Base-by-base conservation (phyloP, 2,888 invertebrate species). In the Amaurobius ferox region DNA sequence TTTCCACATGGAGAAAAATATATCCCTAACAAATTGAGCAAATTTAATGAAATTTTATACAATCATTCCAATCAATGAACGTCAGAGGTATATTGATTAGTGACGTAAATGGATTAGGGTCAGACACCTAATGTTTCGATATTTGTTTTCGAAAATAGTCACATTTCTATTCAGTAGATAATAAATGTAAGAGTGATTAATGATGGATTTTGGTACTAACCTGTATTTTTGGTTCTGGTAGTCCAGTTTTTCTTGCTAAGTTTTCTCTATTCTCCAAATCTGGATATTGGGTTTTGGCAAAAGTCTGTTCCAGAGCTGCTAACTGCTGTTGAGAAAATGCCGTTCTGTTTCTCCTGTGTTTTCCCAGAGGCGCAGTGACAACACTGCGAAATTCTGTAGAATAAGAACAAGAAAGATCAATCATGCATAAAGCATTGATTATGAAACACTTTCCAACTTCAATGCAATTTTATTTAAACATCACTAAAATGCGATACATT, bases 141-240 rank as follows among this genome's bases (percentile, higher is more conserved):
- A n/a, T 3, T 6, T n/a, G 55, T n/a, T 1, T 55, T n/a, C 16
- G n/a, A n/a, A 44, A n/a, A 16, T 44, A 16, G 3, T 0, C 5
- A 1, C 1, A 1, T 44, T 44, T 1, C 3, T 1, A 44, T 1
- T 1, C 44, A 44, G 44, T 44, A 3, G 44, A 3, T 16, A 44
- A 44, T 44, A 44, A 44, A 13, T 44, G n/a, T n/a, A n/a, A n/a
- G n/a, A n/a, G n/a, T n/a, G n/a, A 35, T 35, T 35, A 35, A 35
- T 35, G 35, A 7, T 7, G 6, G 35, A 35, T 35, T 35, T 9
- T 35, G 35, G 35, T 35, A 32, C 64, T 44, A 87, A 92, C 92
- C 91, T 92, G 92, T 80, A 92, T 92, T 88, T 92, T 90, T n/a
- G 92, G 92, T 89, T 92, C 92, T 3, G 92, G 92, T 39, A 92